Evolutionary conservation across 2,113 vertebrate species (phyloP), one percentile per base, ranked within the genome.

Genomic region (Brachyistius frenatus): DNA sequence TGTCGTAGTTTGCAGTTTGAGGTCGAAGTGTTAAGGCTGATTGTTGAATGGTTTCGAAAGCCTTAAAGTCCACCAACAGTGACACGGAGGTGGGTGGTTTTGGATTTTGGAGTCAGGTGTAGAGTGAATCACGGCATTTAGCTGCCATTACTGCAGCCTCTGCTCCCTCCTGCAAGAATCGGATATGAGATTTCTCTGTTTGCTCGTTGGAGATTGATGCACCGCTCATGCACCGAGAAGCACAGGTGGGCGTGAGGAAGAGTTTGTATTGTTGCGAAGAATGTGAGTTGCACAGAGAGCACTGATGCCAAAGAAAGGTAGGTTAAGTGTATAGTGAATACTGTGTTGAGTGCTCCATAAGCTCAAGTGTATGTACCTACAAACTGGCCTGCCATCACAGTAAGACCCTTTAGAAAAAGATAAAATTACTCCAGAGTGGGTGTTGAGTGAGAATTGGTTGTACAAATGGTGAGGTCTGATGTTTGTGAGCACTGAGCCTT

Each of bases 171-270:
- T 84, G 74, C 66, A 79, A 73, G 49, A 78, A 83, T 85, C 71
- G 73, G 84, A 86, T 83, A 81, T 36, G 46, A 85, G 74, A 80
- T 76, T 83, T 81, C 68, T 87, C 41, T 52, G 77, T 68, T 81
- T 58, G 71, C 82, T 60, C 5, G 66, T 73, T 68, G 73, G 83
- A 76, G 83, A 81, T 66, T 76, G 83, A 86, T 78, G 69, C 9
- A 4, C 64, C 33, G 60, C 68, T 60, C 75, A 70, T 66, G 73
- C 60, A 66, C 69, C 30, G 55, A 84, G 66, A 55, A 81, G 62
- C 63, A 57, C 32, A 73, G 31, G 80, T 80, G 66, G 83, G 83
- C 30, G 66, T 71, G 57, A 80, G 60, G 80, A 62, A 78, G 63
- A 78, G 78, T 33, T 52, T n/a, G 52, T 44, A 72, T 49, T 61